Evolutionary conservation across 2,888 invertebrate species (phyloP).

Genomic region (Baccha elongata): DNA sequence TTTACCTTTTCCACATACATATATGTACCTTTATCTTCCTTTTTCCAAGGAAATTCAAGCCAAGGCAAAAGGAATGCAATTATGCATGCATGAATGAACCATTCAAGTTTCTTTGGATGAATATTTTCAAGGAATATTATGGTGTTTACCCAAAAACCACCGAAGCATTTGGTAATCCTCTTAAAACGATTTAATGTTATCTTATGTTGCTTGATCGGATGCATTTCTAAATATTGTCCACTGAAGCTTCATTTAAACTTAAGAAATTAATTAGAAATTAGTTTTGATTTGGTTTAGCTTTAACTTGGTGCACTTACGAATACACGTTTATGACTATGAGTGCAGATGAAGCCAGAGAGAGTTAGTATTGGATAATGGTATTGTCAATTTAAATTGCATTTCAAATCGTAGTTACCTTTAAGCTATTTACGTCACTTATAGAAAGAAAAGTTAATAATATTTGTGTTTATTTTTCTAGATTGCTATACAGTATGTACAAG

Average conservation of each 20-base stretch:
- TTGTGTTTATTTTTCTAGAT: too few species aligned
- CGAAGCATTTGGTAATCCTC: slow-evolving; percentile 7
- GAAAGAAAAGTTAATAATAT: too few species aligned
- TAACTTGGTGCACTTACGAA: neutral
- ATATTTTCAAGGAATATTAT: slow-evolving; percentile 1
- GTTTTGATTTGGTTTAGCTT: slow-evolving; percentile 1
- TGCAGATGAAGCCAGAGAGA: too few species aligned
- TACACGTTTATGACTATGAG: too few species aligned
- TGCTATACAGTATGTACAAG: too few species aligned
- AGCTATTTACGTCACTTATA: too few species aligned
- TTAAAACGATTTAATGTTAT: neutral
- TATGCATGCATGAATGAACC: neutral
- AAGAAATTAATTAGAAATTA: slow-evolving; percentile 11
- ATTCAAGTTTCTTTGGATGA: neutral
- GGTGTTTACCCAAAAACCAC: slow-evolving; percentile 13
- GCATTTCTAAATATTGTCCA: neutral
- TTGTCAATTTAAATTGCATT: neutral
- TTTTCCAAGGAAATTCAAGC: too few species aligned
- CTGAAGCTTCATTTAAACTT: slow-evolving; percentile 1
- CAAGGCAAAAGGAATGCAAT: too few species aligned
- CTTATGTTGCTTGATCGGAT: slow-evolving; percentile 1
- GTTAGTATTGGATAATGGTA: neutral
- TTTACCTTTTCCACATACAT: neutral
- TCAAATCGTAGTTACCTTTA: neutral
- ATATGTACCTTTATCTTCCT: neutral